phyloP scores from a whole-genome alignment of 2,797 vertebrate species.

The Triplophysa yarkandensis region DNA sequence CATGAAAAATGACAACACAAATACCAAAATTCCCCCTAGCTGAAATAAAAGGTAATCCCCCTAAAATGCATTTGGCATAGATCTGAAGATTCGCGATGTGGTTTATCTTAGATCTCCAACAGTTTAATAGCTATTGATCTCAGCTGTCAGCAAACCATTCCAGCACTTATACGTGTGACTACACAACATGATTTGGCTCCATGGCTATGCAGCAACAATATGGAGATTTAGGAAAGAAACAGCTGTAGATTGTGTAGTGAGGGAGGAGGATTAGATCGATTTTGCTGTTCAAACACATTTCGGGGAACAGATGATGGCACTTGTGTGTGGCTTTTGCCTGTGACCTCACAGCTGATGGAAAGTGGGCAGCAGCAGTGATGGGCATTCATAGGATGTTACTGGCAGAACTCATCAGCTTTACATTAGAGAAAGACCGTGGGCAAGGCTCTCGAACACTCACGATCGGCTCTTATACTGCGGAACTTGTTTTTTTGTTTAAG shows the following conservation, averaged over 20 bases:
- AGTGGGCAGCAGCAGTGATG: conserved; percentile 23
- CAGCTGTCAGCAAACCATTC: conserved; percentile 21
- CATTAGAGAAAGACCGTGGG: conserved; percentile 26
- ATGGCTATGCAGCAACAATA: background rate
- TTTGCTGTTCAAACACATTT: background rate
- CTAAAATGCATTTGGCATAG: conserved; percentile 27
- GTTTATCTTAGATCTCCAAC: conserved; percentile 22
- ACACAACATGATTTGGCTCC: conserved; percentile 10
- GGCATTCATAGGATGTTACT: conserved; percentile 30
- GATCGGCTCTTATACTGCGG: background rate
- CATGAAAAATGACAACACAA: conserved; percentile 6
- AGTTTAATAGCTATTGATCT: conserved; percentile 39
- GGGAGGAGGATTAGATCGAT: conserved; percentile 12
- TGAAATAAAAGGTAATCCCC: background rate
- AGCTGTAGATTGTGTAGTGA: conserved; percentile 19
- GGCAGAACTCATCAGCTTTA: conserved; percentile 34
- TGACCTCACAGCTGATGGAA: conserved; percentile 32
- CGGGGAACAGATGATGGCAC: background rate
- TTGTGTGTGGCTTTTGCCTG: conserved; percentile 8
- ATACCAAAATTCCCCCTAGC: background rate
- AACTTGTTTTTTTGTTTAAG: conserved; percentile 14
- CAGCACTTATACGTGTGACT: conserved; percentile 12
- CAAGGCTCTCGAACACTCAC: background rate
- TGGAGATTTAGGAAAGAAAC: background rate
- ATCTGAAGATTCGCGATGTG: background rate